These are phyloP conservation scores for Cephalophus harveyi DNA, from an alignment of 2,113 vertebrate species.

Conservation along the genomic window DNA sequence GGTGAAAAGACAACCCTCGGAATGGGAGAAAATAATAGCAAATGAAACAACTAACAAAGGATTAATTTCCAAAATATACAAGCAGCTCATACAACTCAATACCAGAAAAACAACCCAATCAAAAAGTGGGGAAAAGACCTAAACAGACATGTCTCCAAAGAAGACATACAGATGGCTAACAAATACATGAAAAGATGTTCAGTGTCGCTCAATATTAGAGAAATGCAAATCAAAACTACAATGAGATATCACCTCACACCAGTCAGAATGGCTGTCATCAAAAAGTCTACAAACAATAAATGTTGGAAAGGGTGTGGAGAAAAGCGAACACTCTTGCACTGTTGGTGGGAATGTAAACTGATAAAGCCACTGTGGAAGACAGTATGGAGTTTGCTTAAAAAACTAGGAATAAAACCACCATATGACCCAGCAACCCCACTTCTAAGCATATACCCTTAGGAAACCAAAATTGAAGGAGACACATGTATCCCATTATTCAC, in stretches of 20 bases:
- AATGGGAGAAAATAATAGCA: not conserved
- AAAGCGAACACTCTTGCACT: not conserved
- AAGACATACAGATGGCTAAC: not conserved
- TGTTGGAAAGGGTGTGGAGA: not conserved
- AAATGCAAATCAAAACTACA: not conserved
- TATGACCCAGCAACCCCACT: not conserved
- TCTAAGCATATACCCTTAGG: not conserved
- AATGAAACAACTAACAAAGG: not conserved
- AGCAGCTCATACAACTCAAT: not conserved
- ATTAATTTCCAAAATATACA: not conserved
- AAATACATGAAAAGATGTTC: not conserved
- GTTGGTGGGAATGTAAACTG: not conserved
- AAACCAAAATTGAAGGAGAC: not conserved
- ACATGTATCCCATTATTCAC: not conserved
- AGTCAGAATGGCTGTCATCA: not conserved
- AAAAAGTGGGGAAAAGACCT: not conserved
- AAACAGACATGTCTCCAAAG: not conserved
- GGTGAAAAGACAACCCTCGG: not conserved
- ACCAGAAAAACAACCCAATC: not conserved
- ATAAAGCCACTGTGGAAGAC: not conserved
- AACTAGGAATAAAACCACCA: not conserved
- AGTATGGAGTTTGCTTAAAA: not conserved
- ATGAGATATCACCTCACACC: not conserved
- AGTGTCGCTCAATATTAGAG: not conserved
- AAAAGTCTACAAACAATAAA: not conserved